These are phyloP conservation scores for Drosophila pullipes DNA, from an alignment of 2,888 invertebrate species.

Conservation along the genomic window DNA sequence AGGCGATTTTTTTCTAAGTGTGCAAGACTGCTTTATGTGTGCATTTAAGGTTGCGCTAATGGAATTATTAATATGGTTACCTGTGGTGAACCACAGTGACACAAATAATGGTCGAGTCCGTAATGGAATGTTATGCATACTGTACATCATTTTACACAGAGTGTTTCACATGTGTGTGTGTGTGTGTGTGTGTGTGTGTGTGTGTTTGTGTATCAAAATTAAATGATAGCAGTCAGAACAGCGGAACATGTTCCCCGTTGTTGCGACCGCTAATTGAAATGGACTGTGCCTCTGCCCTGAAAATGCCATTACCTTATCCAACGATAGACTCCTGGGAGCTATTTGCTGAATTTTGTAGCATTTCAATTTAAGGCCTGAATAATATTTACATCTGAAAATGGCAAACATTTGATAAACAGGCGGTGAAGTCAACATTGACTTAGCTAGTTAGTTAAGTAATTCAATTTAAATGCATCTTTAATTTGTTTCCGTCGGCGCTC, in stretches of 20 bases:
- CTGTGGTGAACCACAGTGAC: slow-evolving; percentile 23
- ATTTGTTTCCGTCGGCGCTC: slow-evolving; percentile 32
- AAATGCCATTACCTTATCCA: slow-evolving; percentile 68
- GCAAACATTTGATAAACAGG: slow-evolving; percentile 5
- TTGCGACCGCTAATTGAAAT: slow-evolving; percentile 71
- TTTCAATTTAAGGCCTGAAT: slow-evolving; percentile 32
- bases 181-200: not conserved
- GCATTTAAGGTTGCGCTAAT: slow-evolving; percentile 6
- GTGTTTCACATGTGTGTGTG: not conserved
- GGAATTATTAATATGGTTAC: slow-evolving; percentile 29
- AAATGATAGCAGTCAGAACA: slow-evolving; percentile 49
- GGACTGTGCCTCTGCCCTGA: slow-evolving; percentile 46
- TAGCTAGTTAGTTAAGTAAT: slow-evolving; percentile 28
- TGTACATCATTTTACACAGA: not conserved
- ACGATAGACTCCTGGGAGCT: slow-evolving; percentile 36
- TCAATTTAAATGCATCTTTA: slow-evolving; percentile 48
- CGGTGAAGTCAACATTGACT: slow-evolving; percentile 30
- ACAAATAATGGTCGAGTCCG: slow-evolving; percentile 10
- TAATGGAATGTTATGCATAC: slow-evolving; percentile 7
- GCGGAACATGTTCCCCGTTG: slow-evolving; percentile 16
- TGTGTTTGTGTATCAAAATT: slow-evolving; percentile 38
- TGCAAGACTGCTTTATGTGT: not conserved
- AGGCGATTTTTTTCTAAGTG: not conserved
- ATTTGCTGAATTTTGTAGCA: slow-evolving; percentile 16
- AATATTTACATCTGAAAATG: slow-evolving; percentile 2